Base-by-base conservation (phyloP, 2,888 invertebrate genomes). In the Sinodicranocentrus sp. region DNA sequence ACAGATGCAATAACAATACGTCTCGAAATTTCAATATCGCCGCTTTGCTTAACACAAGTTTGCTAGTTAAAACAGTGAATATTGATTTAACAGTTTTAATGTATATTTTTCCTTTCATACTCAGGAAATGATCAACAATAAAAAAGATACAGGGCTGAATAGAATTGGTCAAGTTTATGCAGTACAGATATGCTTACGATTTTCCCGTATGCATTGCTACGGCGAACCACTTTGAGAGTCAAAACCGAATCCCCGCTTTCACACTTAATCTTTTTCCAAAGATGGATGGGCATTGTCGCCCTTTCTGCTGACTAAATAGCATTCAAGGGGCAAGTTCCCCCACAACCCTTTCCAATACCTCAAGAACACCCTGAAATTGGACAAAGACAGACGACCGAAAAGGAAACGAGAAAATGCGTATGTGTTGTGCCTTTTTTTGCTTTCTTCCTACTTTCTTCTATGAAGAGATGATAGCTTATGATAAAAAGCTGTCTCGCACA, bases 401-500 rank as follows among this genome's bases (percentile, higher is more conserved):
- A 33, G 63, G 63, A 39, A 28, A 33, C 17, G 33, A 19, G 48
- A 48, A 21, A 57, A n/a, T n/a, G n/a, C n/a, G 26, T 33, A 5
- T 19, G n/a, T 28, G 5, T n/a, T 63, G 63, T 28, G n/a, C 28
- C 33, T 13, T 39, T 63, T 1, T 28, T 28, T 21, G 28, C 63
- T 39, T 8, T 33, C 23, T 28, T 39, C 33, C 59, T 15, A 3
- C 57, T 21, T 57, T 57, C 57, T 17, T 63, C 63, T 15, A 6
- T 33, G 6, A 6, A 63, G n/a, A 26, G 63, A 63, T 63, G 63
- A 33, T 63, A 33, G 63, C 13, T 19, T 10, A 10, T 33, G 63
- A 63, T 63, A 63, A 63, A 63, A 28, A 63, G 63, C 33, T 61
- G 63, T 28, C 33, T 63, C 63, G 23, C 63, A 63, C 33, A 63